Base-by-base conservation (phyloP, 2,113 vertebrate species). In the Eretmochelys imbricata region DNA sequence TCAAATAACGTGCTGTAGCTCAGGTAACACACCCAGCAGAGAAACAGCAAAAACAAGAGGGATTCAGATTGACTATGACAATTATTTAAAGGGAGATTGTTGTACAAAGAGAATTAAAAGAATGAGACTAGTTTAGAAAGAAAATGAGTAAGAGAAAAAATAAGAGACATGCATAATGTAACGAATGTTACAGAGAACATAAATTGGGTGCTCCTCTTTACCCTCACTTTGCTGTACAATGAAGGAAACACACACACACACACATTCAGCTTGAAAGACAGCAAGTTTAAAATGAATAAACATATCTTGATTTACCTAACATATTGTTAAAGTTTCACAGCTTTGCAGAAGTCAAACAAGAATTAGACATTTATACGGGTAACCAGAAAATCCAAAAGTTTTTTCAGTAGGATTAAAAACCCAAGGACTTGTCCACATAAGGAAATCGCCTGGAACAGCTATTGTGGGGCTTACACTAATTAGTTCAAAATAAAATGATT, bases 401-500 rank as follows among this genome's bases (percentile, higher is more conserved):
- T 38, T 9, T 20, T 8, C 35, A 17, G 14, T 65, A 31, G 14
- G 13, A 65, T n/a, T 9, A 6, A 29, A 46, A 1, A 55, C 8
- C 42, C 1, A 24, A 9, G 17, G 48, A 3, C 14, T 19, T 5
- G 38, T 9, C 22, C 27, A 1, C 76, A 11, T 29, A 5, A 5
- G 3, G 11, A 14, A 6, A 83, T 13, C 0, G 1, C 1, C 50
- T n/a, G 3, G 2, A 89, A 24, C 12, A 5, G 75, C 46, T 27
- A 29, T 29, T 14, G 25, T 27, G 4, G 24, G 19, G 5, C 5
- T 14, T 13, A 12, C 25, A 25, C 11, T 14, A 8, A 48, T 5
- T 7, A 46, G 9, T 16, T 12, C 25, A 19, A 24, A 78, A 24
- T 29, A 27, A 48, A 24, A 24, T 9, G 24, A 48, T 27, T 2